Evolutionary conservation across 2,888 invertebrate genomes (phyloP).

Genomic region (Oeneis ivallda): DNA sequence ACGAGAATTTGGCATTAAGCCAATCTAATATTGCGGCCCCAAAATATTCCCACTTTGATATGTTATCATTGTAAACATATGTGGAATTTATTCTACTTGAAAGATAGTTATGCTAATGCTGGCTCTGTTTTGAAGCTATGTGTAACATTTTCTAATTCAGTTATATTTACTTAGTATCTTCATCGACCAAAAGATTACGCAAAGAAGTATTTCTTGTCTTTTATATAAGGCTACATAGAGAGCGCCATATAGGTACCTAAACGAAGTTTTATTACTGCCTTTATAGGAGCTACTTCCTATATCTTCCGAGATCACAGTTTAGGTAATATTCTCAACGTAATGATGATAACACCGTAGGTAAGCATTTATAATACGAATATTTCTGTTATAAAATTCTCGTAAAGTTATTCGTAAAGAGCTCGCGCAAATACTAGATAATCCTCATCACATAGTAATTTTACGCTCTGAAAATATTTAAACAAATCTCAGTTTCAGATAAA

Average conservation of each 20-base stretch:
- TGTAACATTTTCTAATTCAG: too few relatives aligned
- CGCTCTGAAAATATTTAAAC: not conserved
- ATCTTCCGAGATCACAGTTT: too few relatives aligned
- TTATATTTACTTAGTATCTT: too few relatives aligned
- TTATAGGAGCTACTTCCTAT: too few relatives aligned
- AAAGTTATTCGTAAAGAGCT: not conserved
- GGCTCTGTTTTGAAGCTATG: not conserved
- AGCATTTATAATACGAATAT: too few relatives aligned
- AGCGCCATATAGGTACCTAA: too few relatives aligned
- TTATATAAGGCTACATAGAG: too few relatives aligned
- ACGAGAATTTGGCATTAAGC: constrained; percentile 26
- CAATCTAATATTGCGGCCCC: constrained; percentile 22
- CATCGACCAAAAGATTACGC: too few relatives aligned
- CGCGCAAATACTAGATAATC: not conserved
- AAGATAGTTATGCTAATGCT: not conserved
- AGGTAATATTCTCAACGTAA: too few relatives aligned
- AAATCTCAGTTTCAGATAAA: constrained; percentile 2
- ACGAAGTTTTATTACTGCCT: too few relatives aligned
- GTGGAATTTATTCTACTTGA: constrained; percentile 18
- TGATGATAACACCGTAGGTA: too few relatives aligned
- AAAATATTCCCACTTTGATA: constrained; percentile 22
- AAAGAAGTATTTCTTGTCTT: too few relatives aligned
- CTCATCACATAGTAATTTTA: constrained; percentile 12
- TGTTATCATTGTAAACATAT: constrained; percentile 25
- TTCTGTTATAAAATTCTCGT: not conserved